Evolutionary conservation across 2,888 invertebrate species (phyloP).

Genomic region (Limnephilus lunatus): DNA sequence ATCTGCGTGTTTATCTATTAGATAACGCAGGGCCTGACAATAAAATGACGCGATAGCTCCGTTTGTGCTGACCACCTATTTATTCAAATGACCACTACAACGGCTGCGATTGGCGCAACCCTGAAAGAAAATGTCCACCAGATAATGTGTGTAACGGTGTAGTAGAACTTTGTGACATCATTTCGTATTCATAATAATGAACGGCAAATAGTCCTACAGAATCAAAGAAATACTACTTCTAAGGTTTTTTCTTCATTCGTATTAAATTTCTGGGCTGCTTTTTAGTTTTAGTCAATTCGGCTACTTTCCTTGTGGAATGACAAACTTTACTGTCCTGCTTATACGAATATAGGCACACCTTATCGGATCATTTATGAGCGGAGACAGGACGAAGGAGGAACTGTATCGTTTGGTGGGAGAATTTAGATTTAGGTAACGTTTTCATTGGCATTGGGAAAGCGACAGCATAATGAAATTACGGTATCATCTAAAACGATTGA

Average conservation of each 20-base stretch:
- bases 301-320: background rate
- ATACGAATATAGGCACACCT: background rate
- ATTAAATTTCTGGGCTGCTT: background rate
- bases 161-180: constrained; percentile 7
- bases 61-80: constrained; percentile 64
- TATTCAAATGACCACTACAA: constrained; percentile 61
- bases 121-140: constrained; percentile 19
- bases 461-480: background rate
- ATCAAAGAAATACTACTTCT: background rate
- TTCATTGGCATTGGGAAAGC: background rate
- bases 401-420: background rate
- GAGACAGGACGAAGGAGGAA: background rate
- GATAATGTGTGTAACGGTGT: constrained; percentile 41
- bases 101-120: background rate
- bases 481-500: background rate
- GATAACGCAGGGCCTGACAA: constrained; percentile 55
- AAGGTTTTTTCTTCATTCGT: background rate
- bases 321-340: background rate
- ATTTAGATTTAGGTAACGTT: background rate
- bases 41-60: constrained; percentile 60
- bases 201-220: background rate
- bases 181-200: background rate
- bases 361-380: background rate
- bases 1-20: constrained; percentile 60
- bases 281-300: background rate